Evolutionary conservation across 1,140 invertebrate species (phyloP), one percentile per base, ranked within the genome.

Genomic region (Cydia splendana): DNA sequence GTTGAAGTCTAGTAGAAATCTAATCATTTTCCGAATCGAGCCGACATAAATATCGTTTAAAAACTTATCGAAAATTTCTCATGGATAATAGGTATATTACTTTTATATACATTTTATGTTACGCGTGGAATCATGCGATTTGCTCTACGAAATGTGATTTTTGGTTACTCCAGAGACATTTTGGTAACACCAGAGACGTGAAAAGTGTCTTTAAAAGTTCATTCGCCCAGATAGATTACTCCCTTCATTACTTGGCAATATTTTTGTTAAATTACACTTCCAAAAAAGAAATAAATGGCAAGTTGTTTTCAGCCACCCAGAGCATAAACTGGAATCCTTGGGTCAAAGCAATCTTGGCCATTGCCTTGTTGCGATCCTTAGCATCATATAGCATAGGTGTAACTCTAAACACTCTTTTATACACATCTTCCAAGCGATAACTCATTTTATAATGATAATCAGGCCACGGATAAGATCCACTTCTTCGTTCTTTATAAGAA

Each of bases 401-500:
- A 10, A 10, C 20, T 24, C 9, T 0, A 20, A 24, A 9, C 5
- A 10, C 20, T 24, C 57, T 20, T 62, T 62, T 24, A 62, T 24
- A 62, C 7, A 62, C 15, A 12, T 62, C 20, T 20, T 62, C n/a
- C 9, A 62, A 24, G 9, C 20, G 5, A 62, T 62, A 62, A 6
- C 20, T 62, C 18, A 5, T 9, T 62, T 24, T 62, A 24, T 24
- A 62, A 62, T 62, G 10, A 62, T 62, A 20, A 24, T 62, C 20
- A 62, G 57, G 57, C 57, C 57, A 62, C 12, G 57, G 57, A 9
- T 24, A 62, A 62, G 57, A 62, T 62, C 57, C 57, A 10, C 57
- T 24, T 24, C 9, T 24, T 24, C 57, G 9, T 24, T 62, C 20
- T 4, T 12, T n/a, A 24, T 24, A 62, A 62, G 57, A 62, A 24